A percentile compares a stretch with the other conserved stretches of the same genome.
Conservation (phyloP, 2,113 vertebrate species). For the Ochotona curzoniae region DNA sequence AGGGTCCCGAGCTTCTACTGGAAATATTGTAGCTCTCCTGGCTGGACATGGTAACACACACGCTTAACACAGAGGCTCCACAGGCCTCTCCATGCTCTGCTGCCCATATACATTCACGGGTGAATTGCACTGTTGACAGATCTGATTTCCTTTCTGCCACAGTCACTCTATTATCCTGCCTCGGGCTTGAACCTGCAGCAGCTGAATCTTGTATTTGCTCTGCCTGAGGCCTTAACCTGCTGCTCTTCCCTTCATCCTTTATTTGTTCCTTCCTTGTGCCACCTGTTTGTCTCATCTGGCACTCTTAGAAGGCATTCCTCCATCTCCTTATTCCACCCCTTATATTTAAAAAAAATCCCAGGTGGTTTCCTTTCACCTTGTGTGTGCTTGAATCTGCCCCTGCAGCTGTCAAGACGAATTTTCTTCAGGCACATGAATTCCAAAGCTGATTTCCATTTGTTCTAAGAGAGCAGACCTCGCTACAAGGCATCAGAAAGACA, state of each 20-base stretch:
- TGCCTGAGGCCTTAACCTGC: constrained; percentile 81
- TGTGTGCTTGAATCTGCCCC: constrained; percentile 35
- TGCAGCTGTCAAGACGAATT: constrained; percentile 25
- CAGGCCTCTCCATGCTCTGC: background rate
- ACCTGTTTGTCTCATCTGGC: constrained; percentile 76
- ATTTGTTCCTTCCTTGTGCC: constrained; percentile 78
- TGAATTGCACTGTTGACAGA: constrained; percentile 59
- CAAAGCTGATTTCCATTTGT: constrained; percentile 73
- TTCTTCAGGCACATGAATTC: constrained; percentile 58
- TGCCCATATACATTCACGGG: accelerated
- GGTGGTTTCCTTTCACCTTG: constrained; percentile 23
- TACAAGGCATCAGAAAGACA: constrained; percentile 20
- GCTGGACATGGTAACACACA: background rate
- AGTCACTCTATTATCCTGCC: constrained; percentile 77
- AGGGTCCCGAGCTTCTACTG: background rate
- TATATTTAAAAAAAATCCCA: constrained; percentile 46
- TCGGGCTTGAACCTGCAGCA: constrained; percentile 79
- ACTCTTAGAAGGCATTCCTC: constrained; percentile 43
- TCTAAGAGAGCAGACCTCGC: constrained; percentile 47
- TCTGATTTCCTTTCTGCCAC: constrained; percentile 73
- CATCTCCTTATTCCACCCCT: background rate
- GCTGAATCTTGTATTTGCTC: constrained; percentile 73
- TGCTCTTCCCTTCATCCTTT: constrained; percentile 78
- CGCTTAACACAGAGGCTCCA: accelerated
- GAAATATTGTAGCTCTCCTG: background rate